Conservation (phyloP, 2,888 invertebrate genomes). For the Ceratothoa steindachneri region DNA sequence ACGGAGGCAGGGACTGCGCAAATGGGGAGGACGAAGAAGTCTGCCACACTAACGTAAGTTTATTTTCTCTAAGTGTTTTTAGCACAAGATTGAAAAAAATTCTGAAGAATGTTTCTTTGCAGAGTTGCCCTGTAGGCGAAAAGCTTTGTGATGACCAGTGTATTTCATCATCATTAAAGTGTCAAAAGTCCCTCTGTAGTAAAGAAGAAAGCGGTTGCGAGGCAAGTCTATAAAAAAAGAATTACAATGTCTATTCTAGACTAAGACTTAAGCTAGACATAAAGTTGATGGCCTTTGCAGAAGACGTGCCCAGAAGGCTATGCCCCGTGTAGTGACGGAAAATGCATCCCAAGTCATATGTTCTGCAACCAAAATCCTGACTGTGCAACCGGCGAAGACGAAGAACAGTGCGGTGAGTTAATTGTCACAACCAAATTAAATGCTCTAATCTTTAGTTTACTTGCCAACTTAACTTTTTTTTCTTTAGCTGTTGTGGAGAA, state of each 20-base stretch:
- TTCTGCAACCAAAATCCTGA: background rate
- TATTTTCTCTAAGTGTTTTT: background rate
- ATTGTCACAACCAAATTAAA: background rate
- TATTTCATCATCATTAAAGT: background rate
- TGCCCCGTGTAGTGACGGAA: background rate
- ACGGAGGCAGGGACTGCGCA: background rate
- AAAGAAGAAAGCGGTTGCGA: background rate
- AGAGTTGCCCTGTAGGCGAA: background rate
- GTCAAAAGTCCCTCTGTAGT: no score
- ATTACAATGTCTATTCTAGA: no score
- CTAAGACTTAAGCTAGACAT: no score
- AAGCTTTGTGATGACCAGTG: background rate
- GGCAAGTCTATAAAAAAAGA: no score
- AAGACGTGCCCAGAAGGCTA: background rate
- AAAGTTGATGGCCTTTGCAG: background rate
- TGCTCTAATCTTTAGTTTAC: background rate
- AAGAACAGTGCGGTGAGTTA: background rate
- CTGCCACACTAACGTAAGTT: background rate
- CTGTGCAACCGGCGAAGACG: background rate
- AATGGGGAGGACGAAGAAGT: background rate
- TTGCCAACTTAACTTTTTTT: background rate
- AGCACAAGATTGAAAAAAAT: no score
- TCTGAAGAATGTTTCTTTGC: no score
- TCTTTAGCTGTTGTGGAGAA: background rate
- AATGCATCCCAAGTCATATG: slow-evolving; percentile 1